Evolutionary conservation across 2,888 invertebrate genomes (phyloP), one percentile per base, ranked within the genome.

Genomic region (Scaeva pyrastri): DNA sequence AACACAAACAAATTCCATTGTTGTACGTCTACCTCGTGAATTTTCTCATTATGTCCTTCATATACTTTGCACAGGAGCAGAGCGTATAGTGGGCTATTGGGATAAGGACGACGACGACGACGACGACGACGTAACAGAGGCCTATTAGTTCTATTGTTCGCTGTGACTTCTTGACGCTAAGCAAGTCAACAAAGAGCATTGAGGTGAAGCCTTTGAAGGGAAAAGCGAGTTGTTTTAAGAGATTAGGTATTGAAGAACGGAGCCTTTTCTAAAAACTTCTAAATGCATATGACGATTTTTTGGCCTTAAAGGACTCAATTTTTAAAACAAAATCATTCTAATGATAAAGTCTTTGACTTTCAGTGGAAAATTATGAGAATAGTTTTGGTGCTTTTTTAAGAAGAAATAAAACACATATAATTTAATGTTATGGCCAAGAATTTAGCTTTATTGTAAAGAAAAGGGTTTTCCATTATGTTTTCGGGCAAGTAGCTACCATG

Each of bases 41-140:
- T 86, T 86, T 86, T 64, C 81, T 77, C 82, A 86, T 86, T 86
- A 86, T 82, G 77, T 82, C 77, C 81, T 86, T 77, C 70, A 68
- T 48, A 36, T 31, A 31, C 31, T 31, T 7, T 4, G 26, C 6
- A 26, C 21, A 64, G 62, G 50, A 39, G 39, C n/a, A n/a, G n/a
- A n/a, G n/a, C n/a, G n/a, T n/a, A 16, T 77, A 62, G 81, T 76
- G 73, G 72, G 52, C 81, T 56, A 68, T 76, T 82, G 85, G 82
- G 68, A 73, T 86, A 82, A 81, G 85, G 60, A 85, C 78, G 60
- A 78, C 76, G 66, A 55, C 52, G 72, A n/a, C n/a, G n/a, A n/a
- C n/a, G 60, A 85, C 78, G 60, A 78, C 76, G 66, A 55, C 52
- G 72, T n/a, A 48, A 62, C 6, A 52, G 41, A 52, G 41, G 60